Evolutionary conservation across 2,888 invertebrate genomes (phyloP).

Genomic region (Caenorhabditis sinica): DNA sequence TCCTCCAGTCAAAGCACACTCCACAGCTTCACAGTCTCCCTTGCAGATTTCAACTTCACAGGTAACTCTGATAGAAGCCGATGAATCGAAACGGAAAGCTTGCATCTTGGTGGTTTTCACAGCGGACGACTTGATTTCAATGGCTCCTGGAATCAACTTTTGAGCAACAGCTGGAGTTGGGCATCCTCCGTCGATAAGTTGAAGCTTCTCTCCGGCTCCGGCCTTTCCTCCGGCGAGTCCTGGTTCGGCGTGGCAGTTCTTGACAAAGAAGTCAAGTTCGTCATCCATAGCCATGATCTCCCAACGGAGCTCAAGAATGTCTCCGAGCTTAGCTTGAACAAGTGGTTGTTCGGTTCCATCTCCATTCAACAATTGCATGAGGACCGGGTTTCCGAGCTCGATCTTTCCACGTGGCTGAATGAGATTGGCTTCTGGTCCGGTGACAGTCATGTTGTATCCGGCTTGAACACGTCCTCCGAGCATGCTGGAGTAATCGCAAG

Average conservation of each 20-base stretch:
- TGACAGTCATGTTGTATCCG: slow-evolving; percentile 82
- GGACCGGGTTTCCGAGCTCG: slow-evolving; percentile 83
- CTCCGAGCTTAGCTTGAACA: slow-evolving; percentile 82
- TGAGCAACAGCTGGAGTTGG: slow-evolving; percentile 83
- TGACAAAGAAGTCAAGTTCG: slow-evolving; percentile 83
- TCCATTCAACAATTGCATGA: slow-evolving; percentile 81
- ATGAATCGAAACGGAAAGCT: slow-evolving; percentile 83
- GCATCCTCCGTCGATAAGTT: slow-evolving; percentile 82
- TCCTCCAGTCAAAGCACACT: slow-evolving; percentile 79
- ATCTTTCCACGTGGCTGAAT: slow-evolving; percentile 84
- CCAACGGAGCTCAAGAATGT: slow-evolving; percentile 83
- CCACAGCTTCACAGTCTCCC: slow-evolving; percentile 81
- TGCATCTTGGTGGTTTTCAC: slow-evolving; percentile 76
- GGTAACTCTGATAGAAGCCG: slow-evolving; percentile 80
- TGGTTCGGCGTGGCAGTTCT: slow-evolving; percentile 83
- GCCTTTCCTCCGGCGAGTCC: slow-evolving; percentile 67
- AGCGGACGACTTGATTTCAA: slow-evolving; percentile 74
- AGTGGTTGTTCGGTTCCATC: slow-evolving; percentile 75
- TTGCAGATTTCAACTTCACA: slow-evolving; percentile 83
- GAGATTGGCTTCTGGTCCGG: slow-evolving; percentile 82
- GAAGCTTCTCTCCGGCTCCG: slow-evolving; percentile 77
- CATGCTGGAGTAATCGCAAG: slow-evolving; percentile 82
- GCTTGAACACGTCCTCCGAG: slow-evolving; percentile 82
- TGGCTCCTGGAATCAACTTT: slow-evolving; percentile 82
- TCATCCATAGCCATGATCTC: slow-evolving; percentile 84